Conservation (phyloP, 2,888 invertebrate species). For the Ormyrus thymus region DNA sequence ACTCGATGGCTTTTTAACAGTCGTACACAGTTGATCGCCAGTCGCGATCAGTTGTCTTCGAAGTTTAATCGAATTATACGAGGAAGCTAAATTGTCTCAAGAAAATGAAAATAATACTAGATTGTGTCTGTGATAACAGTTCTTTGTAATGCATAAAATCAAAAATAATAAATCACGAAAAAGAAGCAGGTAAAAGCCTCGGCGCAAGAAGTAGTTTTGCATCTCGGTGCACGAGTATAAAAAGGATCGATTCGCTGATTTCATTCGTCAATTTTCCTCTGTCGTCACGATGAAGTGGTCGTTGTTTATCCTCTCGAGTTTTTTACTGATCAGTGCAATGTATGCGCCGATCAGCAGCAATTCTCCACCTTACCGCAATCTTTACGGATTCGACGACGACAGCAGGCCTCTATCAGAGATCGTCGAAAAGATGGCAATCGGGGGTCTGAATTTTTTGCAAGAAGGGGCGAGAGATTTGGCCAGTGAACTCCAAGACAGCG, state of each 20-base stretch:
- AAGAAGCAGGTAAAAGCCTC: neutral
- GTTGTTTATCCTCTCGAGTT: neutral
- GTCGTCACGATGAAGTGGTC: neutral
- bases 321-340: neutral
- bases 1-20: too few relatives aligned
- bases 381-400: constrained; percentile 21
- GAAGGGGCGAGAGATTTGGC: constrained; percentile 77
- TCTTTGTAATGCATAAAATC: neutral
- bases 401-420: neutral
- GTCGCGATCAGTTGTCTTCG: too few relatives aligned
- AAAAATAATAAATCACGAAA: neutral
- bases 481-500: constrained; percentile 77
- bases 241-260: neutral
- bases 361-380: constrained; percentile 2
- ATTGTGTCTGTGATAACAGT: too few relatives aligned
- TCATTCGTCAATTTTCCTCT: neutral
- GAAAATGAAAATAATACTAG: too few relatives aligned
- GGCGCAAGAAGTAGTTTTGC: too few relatives aligned
- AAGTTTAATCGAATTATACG: too few relatives aligned
- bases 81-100: too few relatives aligned
- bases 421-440: neutral
- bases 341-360: neutral
- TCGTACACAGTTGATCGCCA: too few relatives aligned
- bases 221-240: neutral
- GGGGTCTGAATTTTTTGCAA: constrained; percentile 74